These are phyloP conservation scores for Zhuqinia jingwanae DNA, from an alignment of 2,888 invertebrate genomes.

Conservation along the genomic window DNA sequence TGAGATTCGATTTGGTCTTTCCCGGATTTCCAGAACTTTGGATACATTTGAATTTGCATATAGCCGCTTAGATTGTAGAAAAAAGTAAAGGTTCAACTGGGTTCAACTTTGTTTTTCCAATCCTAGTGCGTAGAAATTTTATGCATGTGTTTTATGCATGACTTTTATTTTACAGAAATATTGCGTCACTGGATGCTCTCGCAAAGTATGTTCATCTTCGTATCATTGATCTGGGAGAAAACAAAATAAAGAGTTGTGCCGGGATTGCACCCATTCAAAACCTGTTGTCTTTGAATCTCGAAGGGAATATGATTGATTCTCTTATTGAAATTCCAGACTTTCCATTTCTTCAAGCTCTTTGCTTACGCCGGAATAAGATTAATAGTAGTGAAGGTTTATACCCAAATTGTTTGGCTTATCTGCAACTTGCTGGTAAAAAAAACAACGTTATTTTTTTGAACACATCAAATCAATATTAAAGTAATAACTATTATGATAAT, in stretches of 20 bases:
- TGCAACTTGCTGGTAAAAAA: constrained; percentile 63
- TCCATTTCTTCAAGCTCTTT: constrained; percentile 68
- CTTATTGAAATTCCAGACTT: constrained; percentile 66
- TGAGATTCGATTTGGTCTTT: constrained; percentile 63
- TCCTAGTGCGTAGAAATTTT: too few relatives aligned
- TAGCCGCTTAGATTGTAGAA: constrained; percentile 64
- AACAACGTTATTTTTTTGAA: too few relatives aligned
- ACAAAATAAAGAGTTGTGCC: constrained; percentile 53
- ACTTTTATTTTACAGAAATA: constrained; percentile 50
- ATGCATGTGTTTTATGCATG: too few relatives aligned
- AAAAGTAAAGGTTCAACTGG: constrained; percentile 33
- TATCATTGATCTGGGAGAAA: constrained; percentile 63
- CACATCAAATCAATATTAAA: neutral
- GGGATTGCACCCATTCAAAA: constrained; percentile 50
- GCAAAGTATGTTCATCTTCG: constrained; percentile 63
- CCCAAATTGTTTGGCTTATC: constrained; percentile 66
- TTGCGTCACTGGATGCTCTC: constrained; percentile 54
- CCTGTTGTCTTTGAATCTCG: constrained; percentile 51
- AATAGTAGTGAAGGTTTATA: constrained; percentile 54
- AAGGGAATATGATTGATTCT: constrained; percentile 49
- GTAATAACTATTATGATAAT: neutral
- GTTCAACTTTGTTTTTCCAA: neutral
- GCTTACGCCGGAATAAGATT: constrained; percentile 54
- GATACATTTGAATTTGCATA: constrained; percentile 73
- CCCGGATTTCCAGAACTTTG: constrained; percentile 64